Conservation (phyloP, 2,797 vertebrate species). For the Sebastes diaconus region DNA sequence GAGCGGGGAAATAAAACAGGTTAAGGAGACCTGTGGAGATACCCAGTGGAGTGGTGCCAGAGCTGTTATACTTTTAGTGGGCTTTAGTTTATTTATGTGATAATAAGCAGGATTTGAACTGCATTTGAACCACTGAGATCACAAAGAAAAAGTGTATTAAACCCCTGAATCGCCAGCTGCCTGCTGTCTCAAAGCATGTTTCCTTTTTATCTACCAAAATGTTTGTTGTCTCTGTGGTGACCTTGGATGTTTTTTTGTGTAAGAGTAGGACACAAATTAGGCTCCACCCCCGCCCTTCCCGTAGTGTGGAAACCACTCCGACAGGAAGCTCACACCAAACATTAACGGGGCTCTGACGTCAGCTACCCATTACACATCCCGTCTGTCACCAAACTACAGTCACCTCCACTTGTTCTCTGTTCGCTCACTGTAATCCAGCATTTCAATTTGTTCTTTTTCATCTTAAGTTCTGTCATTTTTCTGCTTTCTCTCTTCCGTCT, state of each 20-base stretch:
- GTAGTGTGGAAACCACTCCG: constrained; percentile 51
- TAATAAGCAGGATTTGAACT: constrained; percentile 18
- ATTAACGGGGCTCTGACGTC: constrained; percentile 49
- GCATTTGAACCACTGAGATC: background rate
- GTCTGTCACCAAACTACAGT: constrained; percentile 17
- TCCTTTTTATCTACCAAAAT: background rate
- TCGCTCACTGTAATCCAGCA: background rate
- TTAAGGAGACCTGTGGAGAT: constrained; percentile 24
- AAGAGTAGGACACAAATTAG: constrained; percentile 3
- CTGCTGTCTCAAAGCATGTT: background rate
- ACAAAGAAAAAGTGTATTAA: background rate
- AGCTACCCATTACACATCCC: constrained; percentile 34
- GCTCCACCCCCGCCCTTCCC: background rate
- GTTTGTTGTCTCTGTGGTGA: background rate
- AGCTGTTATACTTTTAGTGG: background rate
- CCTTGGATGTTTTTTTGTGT: constrained; percentile 9
- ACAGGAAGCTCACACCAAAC: constrained; percentile 67
- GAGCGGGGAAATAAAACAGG: background rate
- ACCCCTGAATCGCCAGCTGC: background rate
- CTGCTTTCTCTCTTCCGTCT: background rate
- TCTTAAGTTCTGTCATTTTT: background rate
- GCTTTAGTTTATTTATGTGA: constrained; percentile 25
- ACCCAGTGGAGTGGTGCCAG: background rate
- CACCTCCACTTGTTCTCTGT: background rate
- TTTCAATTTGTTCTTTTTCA: background rate